Conservation (phyloP, 2,888 invertebrate species). For the Sarcophaga rosellei region DNA sequence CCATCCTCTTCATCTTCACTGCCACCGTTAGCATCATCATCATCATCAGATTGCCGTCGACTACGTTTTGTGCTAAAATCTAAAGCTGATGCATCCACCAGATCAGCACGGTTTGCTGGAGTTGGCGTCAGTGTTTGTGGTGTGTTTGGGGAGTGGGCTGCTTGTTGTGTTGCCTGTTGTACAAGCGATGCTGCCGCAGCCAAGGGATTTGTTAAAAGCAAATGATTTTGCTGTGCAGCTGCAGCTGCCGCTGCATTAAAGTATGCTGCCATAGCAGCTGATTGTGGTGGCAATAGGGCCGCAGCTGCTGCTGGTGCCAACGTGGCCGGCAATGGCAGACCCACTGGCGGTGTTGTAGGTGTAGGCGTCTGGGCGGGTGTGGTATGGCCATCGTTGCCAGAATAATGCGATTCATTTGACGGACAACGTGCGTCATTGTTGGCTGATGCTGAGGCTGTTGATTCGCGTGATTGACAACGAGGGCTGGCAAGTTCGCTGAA, state of each 20-base stretch:
- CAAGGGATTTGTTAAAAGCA: slow-evolving; percentile 89
- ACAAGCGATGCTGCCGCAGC: slow-evolving; percentile 86
- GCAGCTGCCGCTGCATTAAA: slow-evolving; percentile 87
- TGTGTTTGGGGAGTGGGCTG: slow-evolving; percentile 75
- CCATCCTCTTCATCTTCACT: slow-evolving; percentile 74
- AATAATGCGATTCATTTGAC: slow-evolving; percentile 89
- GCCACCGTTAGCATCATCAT: slow-evolving; percentile 73
- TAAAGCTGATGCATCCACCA: slow-evolving; percentile 85
- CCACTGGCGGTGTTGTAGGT: slow-evolving; percentile 85
- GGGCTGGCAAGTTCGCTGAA: slow-evolving; percentile 89
- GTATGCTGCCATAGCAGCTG: slow-evolving; percentile 91
- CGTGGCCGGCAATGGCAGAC: slow-evolving; percentile 86
- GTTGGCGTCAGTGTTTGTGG: slow-evolving; percentile 83
- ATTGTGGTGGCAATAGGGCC: slow-evolving; percentile 88
- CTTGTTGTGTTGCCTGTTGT: slow-evolving; percentile 77
- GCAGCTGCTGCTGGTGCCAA: slow-evolving; percentile 86
- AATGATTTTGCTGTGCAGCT: slow-evolving; percentile 88
- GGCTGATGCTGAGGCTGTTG: slow-evolving; percentile 83
- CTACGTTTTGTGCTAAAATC: slow-evolving; percentile 91
- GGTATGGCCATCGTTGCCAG: slow-evolving; percentile 82
- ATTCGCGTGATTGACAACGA: slow-evolving; percentile 91
- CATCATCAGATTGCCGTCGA: slow-evolving; percentile 81
- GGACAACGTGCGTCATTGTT: slow-evolving; percentile 87
- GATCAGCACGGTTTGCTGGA: slow-evolving; percentile 72
- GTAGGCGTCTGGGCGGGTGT: slow-evolving; percentile 83